Percentiles rank a stretch among this genome's conserved stretches.
These are phyloP conservation scores for Scaptomyza montana DNA, from an alignment of 1,140 invertebrate species.

Conservation along the genomic window DNA sequence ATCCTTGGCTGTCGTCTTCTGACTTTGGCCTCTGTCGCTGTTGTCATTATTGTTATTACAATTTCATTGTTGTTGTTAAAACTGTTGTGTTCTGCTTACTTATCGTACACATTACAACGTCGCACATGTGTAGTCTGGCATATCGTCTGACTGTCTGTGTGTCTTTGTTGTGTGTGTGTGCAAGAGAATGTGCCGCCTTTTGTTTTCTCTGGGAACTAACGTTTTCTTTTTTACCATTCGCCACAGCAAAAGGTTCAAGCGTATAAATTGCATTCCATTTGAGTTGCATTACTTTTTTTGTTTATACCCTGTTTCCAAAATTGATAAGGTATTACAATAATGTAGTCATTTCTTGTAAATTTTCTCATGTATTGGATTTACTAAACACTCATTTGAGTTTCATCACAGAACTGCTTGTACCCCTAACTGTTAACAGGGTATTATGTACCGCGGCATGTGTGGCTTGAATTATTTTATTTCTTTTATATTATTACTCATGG, in stretches of 20 bases:
- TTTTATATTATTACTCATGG: constrained; percentile 38
- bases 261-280: constrained; percentile 62
- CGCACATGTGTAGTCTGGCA: constrained; percentile 58
- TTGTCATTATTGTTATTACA: constrained; percentile 69
- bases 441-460: background rate
- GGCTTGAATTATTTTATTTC: background rate
- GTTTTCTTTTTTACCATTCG: constrained; percentile 37
- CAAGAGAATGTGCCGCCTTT: constrained; percentile 18
- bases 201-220: constrained; percentile 21
- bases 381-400: too few species aligned
- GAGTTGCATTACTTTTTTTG: constrained; percentile 2
- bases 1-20: constrained; percentile 42
- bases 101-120: constrained; percentile 50
- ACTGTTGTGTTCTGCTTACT: constrained; percentile 50
- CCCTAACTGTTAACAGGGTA: background rate
- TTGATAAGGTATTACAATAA: background rate
- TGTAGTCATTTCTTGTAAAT: too few species aligned
- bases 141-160: constrained; percentile 28
- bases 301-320: constrained; percentile 11
- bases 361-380: too few species aligned
- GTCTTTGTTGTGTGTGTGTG: background rate
- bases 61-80: constrained; percentile 45
- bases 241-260: constrained; percentile 43
- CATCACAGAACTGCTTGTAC: too few species aligned
- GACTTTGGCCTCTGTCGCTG: constrained; percentile 34